phyloP scores from a whole-genome alignment of 2,113 vertebrate species.

The Oncorhynchus nerka region DNA sequence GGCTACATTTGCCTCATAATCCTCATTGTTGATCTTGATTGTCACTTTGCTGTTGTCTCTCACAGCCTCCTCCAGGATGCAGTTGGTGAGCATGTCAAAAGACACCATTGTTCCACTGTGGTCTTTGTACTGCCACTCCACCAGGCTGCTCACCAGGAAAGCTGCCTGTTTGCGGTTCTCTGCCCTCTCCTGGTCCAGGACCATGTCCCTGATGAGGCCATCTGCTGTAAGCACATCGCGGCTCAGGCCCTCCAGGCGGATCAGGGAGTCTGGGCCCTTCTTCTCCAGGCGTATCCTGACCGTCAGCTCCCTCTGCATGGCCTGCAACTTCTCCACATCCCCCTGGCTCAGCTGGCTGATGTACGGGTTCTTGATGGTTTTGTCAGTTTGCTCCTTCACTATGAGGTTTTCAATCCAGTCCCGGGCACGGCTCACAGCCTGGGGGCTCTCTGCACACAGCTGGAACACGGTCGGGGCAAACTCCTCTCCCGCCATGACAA shows the following conservation, averaged over 20 bases:
- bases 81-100: conserved; percentile 77
- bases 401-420: conserved; percentile 67
- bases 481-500: conserved; percentile 67
- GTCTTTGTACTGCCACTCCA: conserved; percentile 78
- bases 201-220: conserved; percentile 69
- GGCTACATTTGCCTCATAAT: conserved; percentile 42
- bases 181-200: conserved; percentile 63
- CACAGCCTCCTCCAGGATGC: conserved; percentile 77
- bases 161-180: conserved; percentile 66
- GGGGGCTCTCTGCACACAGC: conserved; percentile 75
- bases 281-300: conserved; percentile 71
- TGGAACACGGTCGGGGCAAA: conserved; percentile 73
- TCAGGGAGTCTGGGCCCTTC: conserved; percentile 44
- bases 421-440: conserved; percentile 53
- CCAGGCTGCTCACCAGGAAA: conserved; percentile 46
- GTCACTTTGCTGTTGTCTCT: not conserved
- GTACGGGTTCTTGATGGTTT: conserved; percentile 59
- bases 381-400: conserved; percentile 66
- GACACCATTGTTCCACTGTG: accelerated
- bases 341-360: conserved; percentile 68
- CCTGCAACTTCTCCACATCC: conserved; percentile 59
- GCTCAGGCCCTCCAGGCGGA: conserved; percentile 78
- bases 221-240: conserved; percentile 72
- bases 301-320: conserved; percentile 72
- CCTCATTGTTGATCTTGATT: conserved; percentile 59